Percentiles rank a stretch among this genome's conserved stretches.
These are phyloP conservation scores for Agriopis marginaria DNA, from an alignment of 2,888 invertebrate genomes.

Conservation along the genomic window DNA sequence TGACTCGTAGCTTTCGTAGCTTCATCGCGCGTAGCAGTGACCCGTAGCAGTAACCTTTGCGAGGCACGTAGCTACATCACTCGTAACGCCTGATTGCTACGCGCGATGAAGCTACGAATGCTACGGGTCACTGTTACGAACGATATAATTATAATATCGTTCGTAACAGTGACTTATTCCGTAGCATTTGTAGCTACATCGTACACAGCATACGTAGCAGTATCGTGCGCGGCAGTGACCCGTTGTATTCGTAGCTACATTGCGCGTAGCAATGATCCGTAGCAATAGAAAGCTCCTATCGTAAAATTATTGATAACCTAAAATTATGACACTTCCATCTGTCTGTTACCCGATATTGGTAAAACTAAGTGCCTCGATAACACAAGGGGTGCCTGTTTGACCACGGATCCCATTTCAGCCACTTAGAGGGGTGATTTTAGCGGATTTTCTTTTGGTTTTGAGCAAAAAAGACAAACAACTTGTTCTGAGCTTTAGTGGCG, in stretches of 20 bases:
- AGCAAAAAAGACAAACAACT: neutral
- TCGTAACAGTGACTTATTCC: too few species aligned
- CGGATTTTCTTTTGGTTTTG: conserved; percentile 11
- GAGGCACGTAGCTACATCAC: too few species aligned
- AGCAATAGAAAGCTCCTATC: neutral
- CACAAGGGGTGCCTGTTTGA: conserved; percentile 29
- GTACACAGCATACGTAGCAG: neutral
- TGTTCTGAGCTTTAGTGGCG: too few species aligned
- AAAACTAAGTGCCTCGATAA: conserved; percentile 24
- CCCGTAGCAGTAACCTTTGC: neutral
- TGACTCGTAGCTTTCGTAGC: neutral
- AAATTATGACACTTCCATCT: neutral
- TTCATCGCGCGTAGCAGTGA: neutral
- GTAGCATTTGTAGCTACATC: neutral
- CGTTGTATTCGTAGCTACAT: neutral
- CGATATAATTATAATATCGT: neutral
- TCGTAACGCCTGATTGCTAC: neutral
- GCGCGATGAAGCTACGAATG: neutral
- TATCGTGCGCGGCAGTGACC: neutral
- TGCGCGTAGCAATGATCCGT: neutral
- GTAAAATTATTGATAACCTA: neutral
- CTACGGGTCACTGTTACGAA: neutral
- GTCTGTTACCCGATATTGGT: conserved; percentile 31
- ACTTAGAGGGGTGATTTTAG: conserved; percentile 31
- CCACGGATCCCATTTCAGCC: conserved; percentile 30